Conservation (phyloP, 2,888 invertebrate species). For the Nematopogon swammerdamellus region DNA sequence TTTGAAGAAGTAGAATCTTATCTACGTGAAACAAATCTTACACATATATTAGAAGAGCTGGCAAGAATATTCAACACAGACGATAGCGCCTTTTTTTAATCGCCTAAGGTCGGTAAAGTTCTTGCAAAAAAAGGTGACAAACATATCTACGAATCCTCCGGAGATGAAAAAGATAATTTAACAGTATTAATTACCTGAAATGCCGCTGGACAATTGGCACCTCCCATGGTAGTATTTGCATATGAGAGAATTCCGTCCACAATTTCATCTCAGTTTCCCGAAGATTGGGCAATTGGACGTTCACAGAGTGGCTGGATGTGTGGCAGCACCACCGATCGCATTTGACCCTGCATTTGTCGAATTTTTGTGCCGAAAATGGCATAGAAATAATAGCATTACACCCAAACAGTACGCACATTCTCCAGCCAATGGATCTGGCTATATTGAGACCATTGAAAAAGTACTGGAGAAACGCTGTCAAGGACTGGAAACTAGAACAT, state of each 20-base stretch:
- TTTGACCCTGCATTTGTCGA: constrained; percentile 14
- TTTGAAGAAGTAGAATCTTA: constrained; percentile 14
- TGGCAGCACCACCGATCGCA: constrained; percentile 16
- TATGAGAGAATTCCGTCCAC: constrained; percentile 16
- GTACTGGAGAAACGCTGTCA: constrained; percentile 12
- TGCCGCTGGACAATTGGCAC: constrained; percentile 17
- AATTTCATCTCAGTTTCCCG: constrained; percentile 10
- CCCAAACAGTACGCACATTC: constrained; percentile 13
- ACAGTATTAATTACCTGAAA: constrained; percentile 18
- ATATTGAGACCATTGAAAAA: constrained; percentile 14
- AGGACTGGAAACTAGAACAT: constrained; percentile 12
- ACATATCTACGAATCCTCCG: constrained; percentile 14
- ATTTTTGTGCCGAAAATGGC: constrained; percentile 15
- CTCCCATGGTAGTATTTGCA: constrained; percentile 19
- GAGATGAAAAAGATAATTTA: constrained; percentile 16
- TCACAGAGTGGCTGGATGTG: constrained; percentile 23
- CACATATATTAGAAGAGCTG: constrained; percentile 12
- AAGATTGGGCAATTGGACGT: constrained; percentile 17
- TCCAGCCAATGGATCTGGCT: constrained; percentile 14
- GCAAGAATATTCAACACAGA: constrained; percentile 17
- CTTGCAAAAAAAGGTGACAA: constrained; percentile 16
- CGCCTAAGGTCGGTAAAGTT: constrained; percentile 16
- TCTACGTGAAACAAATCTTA: constrained; percentile 10
- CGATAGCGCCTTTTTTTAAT: constrained; percentile 16
- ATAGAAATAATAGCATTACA: constrained; percentile 14